Percentiles rank a stretch among this genome's conserved stretches.
Evolutionary conservation across 2,888 invertebrate species (phyloP).

Genomic region (Dinocampus coccinellae): DNA sequence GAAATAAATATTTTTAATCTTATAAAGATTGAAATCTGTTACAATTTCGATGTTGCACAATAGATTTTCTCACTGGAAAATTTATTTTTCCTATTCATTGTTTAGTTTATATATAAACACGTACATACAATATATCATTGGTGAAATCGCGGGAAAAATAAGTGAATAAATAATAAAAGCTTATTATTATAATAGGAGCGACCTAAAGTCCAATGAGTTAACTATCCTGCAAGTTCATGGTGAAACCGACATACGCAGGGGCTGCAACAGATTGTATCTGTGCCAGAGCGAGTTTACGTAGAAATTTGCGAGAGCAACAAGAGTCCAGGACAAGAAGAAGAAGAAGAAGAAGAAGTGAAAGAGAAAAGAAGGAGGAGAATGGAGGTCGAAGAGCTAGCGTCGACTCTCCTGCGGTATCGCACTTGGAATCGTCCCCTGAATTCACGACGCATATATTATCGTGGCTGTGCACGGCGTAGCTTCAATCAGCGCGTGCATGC

Average conservation of each 20-base stretch:
- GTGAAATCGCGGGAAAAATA: not conserved
- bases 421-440: constrained; percentile 64
- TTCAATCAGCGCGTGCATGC: constrained; percentile 48
- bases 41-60: no score
- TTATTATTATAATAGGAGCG: not conserved
- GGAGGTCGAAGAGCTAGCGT: constrained; percentile 23
- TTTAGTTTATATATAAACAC: not conserved
- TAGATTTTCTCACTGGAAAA: not conserved
- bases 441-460: constrained; percentile 65
- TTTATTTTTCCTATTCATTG: not conserved
- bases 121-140: not conserved
- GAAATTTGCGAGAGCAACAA: constrained; percentile 55
- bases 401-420: constrained; percentile 58
- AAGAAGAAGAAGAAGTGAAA: constrained; percentile 6
- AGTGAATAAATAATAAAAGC: not conserved
- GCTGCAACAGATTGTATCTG: constrained; percentile 48
- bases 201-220: constrained; percentile 31
- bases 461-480: constrained; percentile 37
- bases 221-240: constrained; percentile 31
- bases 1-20: no score
- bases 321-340: constrained; percentile 23
- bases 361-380: constrained; percentile 33
- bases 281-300: constrained; percentile 63
- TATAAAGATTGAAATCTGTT: no score
- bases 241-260: constrained; percentile 30